Percentiles rank a stretch among this genome's conserved stretches.
Evolutionary conservation across 2,113 vertebrate genomes (phyloP).

Genomic region (Anguilla japonica): DNA sequence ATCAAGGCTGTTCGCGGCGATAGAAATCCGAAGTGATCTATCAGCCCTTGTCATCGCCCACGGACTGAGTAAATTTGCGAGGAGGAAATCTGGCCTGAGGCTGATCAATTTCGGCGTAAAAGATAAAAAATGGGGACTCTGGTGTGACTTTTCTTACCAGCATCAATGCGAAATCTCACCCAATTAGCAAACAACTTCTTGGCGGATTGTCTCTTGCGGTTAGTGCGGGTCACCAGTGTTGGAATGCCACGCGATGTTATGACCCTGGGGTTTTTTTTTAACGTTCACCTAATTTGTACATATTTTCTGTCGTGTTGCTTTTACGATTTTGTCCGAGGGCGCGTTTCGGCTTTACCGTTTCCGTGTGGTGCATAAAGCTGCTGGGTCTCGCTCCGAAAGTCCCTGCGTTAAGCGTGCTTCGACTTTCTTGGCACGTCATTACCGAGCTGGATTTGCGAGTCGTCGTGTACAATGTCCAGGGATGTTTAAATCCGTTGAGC

Average conservation of each 20-base stretch:
- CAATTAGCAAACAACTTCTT: slow-evolving; percentile 54
- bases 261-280: background rate
- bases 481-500: background rate
- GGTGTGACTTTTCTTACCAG: slow-evolving; percentile 44
- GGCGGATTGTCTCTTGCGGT: slow-evolving; percentile 50
- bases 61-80: slow-evolving; percentile 30
- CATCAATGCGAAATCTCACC: slow-evolving; percentile 42
- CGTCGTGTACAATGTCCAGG: background rate
- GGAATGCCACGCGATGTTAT: slow-evolving; percentile 46
- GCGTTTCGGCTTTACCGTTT: background rate
- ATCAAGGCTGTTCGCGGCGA: slow-evolving; percentile 18
- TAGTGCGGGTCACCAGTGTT: slow-evolving; percentile 59
- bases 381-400: background rate
- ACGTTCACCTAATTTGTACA: too few relatives aligned
- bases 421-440: background rate
- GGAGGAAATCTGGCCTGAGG: slow-evolving; percentile 32
- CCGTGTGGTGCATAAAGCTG: background rate
- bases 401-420: background rate
- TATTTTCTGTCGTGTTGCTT: background rate
- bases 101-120: slow-evolving; percentile 35
- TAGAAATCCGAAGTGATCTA: slow-evolving; percentile 30
- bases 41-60: slow-evolving; percentile 42
- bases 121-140: slow-evolving; percentile 36
- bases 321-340: background rate
- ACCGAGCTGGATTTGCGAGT: background rate